These are phyloP conservation scores for Mactra quadrangularis DNA, from an alignment of 1,140 invertebrate genomes.

Conservation along the genomic window DNA sequence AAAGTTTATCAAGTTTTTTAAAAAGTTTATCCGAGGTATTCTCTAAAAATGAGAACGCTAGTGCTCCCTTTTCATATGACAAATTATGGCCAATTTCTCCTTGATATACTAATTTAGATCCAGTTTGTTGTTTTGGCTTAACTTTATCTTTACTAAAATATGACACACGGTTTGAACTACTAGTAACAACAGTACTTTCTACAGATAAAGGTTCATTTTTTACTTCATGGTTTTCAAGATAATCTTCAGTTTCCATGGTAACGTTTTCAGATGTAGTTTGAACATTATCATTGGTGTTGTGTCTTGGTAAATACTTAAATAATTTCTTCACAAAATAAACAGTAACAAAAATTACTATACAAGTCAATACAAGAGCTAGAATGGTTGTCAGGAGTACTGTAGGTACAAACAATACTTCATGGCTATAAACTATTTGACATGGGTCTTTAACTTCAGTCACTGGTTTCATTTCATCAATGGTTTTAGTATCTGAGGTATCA, in stretches of 20 bases:
- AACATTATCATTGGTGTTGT: not conserved
- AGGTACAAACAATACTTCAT: not conserved
- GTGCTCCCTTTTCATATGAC: not conserved
- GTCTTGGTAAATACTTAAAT: not conserved
- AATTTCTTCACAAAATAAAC: not conserved
- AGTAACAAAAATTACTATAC: not conserved
- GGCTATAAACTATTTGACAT: slow-evolving; percentile 5
- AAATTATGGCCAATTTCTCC: not conserved
- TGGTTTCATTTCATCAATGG: not conserved
- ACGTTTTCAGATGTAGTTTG: not conserved
- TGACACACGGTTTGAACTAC: not conserved
- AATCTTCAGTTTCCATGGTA: not conserved
- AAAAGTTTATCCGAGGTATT: slow-evolving; percentile 37
- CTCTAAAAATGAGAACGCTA: slow-evolving; percentile 11
- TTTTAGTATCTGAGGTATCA: not conserved
- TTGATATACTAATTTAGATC: slow-evolving; percentile 12
- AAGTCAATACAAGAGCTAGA: not conserved
- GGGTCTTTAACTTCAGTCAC: not conserved
- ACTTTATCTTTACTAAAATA: not conserved
- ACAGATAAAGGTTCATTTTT: not conserved
- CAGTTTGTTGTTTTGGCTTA: not conserved
- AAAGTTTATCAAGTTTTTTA: slow-evolving; percentile 43
- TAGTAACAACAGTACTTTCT: not conserved
- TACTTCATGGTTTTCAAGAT: not conserved
- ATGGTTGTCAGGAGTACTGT: not conserved